Base-by-base conservation (phyloP, 2,113 vertebrate genomes). In the Rhabdornis inornatus region DNA sequence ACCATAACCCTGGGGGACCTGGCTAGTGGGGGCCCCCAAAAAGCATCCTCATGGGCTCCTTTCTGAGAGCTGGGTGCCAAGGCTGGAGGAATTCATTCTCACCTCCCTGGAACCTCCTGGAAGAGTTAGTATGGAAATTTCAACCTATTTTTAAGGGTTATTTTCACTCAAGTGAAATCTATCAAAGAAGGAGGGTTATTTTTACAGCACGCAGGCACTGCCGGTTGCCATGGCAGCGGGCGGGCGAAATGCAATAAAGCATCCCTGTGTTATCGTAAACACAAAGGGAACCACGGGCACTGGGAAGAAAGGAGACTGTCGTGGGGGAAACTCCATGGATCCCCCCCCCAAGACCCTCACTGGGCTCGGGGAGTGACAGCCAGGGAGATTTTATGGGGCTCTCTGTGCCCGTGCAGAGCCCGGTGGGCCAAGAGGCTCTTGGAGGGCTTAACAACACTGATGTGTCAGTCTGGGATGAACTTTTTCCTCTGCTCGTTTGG, bases 61-160 rank as follows among this genome's bases (percentile, higher is more conserved):
- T 68, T 61, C 19, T 1, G 3, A 72, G 14, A 94, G n/a, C 18
- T 60, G 0, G 0, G 30, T 42, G 68, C 42, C 53, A 35, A 59
- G 81, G 81, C 69, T 45, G 56, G 30, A 84, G 47, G 60, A 93
- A 96, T 95, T 95, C 94, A 94, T 96, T 92, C 83, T 93, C 13
- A 5, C 89, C 79, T 76, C 25, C 77, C 83, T 94, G 89, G 95
- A 97, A 96, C 96, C 95, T 97, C 93, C 95, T 92, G 84, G 94
- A 97, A 97, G 97, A 97, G 97, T 98, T 97, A 97, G 97, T 98
- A 98, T 98, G 98, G 98, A 98, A 98, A 98, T 98, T 98, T 97
- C 98, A 98, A 98, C 98, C 98, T 98, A 98, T 98, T 98, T 98
- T 98, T 98, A 98, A 98, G 98, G 98, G 98, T 98, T 98, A 98